These are phyloP conservation scores for Pachyuromys duprasi DNA, from an alignment of 2,797 vertebrate species.

Conservation along the genomic window DNA sequence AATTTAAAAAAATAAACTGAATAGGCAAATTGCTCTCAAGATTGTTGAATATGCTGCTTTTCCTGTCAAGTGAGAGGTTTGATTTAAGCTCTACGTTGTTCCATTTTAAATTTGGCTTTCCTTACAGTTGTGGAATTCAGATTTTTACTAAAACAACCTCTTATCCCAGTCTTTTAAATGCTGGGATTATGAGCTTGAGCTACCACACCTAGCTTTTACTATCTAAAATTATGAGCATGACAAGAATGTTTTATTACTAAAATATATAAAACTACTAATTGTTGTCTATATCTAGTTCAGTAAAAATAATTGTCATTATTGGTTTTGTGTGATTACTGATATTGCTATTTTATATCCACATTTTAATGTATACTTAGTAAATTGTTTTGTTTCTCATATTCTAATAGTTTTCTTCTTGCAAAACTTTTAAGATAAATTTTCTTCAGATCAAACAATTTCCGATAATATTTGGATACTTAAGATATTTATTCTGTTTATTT, in stretches of 20 bases:
- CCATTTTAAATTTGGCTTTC: slow-evolving; percentile 36
- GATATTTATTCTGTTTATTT: slow-evolving; percentile 30
- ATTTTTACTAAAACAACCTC: not conserved
- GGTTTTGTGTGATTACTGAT: not conserved
- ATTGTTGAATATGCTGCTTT: not conserved
- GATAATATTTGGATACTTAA: slow-evolving; percentile 1
- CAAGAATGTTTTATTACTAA: slow-evolving; percentile 48
- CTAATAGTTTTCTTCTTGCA: slow-evolving; percentile 58
- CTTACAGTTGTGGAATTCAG: not conserved
- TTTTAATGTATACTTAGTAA: slow-evolving; percentile 47
- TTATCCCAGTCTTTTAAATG: not conserved
- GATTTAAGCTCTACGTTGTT: not conserved
- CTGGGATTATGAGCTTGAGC: not conserved
- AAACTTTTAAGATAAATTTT: slow-evolving; percentile 31
- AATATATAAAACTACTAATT: not conserved
- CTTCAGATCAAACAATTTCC: slow-evolving; percentile 31
- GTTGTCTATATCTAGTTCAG: not conserved
- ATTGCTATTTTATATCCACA: not conserved
- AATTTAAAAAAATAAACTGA: not conserved
- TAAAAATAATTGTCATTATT: slow-evolving; percentile 16
- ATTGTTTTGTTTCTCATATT: slow-evolving; percentile 50
- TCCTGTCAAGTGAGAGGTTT: slow-evolving; percentile 38
- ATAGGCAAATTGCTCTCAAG: not conserved
- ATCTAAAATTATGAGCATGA: slow-evolving; percentile 36
- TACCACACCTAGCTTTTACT: not conserved